Conservation (phyloP, 2,888 invertebrate genomes). For the Cephus rjabovi region DNA sequence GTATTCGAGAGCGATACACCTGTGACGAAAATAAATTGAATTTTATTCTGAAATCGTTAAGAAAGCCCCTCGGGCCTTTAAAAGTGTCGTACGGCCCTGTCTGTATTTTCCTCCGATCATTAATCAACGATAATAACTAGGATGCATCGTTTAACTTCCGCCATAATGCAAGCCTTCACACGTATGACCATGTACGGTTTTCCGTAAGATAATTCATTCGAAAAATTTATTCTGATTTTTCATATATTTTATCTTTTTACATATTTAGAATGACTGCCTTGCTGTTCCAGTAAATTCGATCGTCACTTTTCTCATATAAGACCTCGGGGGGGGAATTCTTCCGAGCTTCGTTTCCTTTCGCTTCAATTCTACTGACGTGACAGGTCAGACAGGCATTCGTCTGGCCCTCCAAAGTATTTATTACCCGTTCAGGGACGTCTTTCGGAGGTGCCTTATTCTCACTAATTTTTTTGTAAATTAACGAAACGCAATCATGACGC, state of each 20-base stretch:
- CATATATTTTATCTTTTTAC: not conserved
- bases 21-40: not conserved
- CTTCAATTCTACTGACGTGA: not conserved
- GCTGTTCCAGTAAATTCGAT: not conserved
- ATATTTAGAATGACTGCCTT: not conserved
- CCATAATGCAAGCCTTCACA: not conserved
- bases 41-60: not conserved
- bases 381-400: not conserved
- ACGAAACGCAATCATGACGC: not conserved
- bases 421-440: not conserved
- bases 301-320: not conserved
- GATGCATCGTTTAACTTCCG: not conserved
- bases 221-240: not conserved
- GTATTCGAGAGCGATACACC: not conserved
- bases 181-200: not conserved
- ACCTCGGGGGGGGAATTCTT: not conserved
- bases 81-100: not conserved
- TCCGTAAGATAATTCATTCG: not conserved
- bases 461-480: not conserved
- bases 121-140: not conserved
- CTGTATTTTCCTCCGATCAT: not conserved
- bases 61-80: not conserved
- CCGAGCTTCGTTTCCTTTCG: not conserved
- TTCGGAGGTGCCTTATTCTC: not conserved
- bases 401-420: not conserved